phyloP scores from a whole-genome alignment of 1,140 invertebrate species.

The Atta texana region DNA sequence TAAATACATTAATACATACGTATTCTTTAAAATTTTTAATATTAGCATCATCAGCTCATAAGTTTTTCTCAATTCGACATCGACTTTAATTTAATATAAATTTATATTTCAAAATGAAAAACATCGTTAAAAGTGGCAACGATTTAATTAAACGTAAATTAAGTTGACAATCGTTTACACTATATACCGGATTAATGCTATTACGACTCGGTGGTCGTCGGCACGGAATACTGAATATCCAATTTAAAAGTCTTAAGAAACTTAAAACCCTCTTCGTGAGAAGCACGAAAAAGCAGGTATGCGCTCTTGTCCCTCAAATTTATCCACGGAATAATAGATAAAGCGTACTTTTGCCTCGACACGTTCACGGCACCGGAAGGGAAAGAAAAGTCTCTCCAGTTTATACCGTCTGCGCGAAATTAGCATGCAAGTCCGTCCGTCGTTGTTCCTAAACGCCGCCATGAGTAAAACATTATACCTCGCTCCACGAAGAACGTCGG shows the following conservation, averaged over 20 bases:
- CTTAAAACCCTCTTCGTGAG: conserved; percentile 36
- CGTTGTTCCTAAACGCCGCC: conserved; percentile 53
- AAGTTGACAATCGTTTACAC: conserved; percentile 62
- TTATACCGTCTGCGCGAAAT: conserved; percentile 58
- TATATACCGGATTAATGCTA: conserved; percentile 60
- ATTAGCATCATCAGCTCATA: background rate
- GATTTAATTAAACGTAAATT: conserved; percentile 63
- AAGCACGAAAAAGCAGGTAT: conserved; percentile 27
- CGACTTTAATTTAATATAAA: conserved; percentile 46
- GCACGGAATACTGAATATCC: conserved; percentile 60
- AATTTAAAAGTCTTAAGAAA: conserved; percentile 64
- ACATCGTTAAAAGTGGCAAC: conserved; percentile 37
- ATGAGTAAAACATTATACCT: conserved; percentile 73
- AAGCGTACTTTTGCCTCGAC: conserved; percentile 60
- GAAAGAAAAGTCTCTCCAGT: conserved; percentile 36
- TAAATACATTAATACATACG: background rate
- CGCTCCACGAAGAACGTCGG: conserved; percentile 71
- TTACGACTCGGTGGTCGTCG: conserved; percentile 47
- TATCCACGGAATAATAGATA: conserved; percentile 62
- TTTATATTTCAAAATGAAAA: conserved; percentile 56
- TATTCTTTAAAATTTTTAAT: conserved; percentile 6
- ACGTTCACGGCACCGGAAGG: conserved; percentile 41
- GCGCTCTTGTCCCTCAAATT: conserved; percentile 45
- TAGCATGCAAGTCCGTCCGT: conserved; percentile 71
- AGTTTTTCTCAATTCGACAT: background rate